Evolutionary conservation across 2,888 invertebrate genomes (phyloP).

Genomic region (Serripes groenlandicus): DNA sequence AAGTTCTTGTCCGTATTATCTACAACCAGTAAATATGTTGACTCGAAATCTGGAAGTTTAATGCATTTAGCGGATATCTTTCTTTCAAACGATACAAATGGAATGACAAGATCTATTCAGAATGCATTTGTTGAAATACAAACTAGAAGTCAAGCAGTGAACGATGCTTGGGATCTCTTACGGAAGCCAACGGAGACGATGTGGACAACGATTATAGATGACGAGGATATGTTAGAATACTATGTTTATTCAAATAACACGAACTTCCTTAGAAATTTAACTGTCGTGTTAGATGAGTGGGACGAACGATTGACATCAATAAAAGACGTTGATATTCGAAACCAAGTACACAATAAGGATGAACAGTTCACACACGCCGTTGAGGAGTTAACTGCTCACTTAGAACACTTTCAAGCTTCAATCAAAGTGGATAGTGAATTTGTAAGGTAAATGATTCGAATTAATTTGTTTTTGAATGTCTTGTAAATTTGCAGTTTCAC

Average conservation of each 20-base stretch:
- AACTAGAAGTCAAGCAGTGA: conserved; percentile 74
- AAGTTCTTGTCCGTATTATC: conserved; percentile 51
- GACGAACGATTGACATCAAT: conserved; percentile 31
- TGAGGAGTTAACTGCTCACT: conserved; percentile 59
- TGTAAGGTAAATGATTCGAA: no score
- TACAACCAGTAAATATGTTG: conserved; percentile 54
- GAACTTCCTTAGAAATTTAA: conserved; percentile 58
- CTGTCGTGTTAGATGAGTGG: conserved; percentile 54
- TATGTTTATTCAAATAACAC: conserved; percentile 70
- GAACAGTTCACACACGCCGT: conserved; percentile 66
- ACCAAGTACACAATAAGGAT: conserved; percentile 68
- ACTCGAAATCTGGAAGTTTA: conserved; percentile 57
- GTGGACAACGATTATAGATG: conserved; percentile 73
- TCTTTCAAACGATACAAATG: conserved; percentile 62
- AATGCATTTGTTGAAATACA: conserved; percentile 75
- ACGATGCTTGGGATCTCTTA: conserved; percentile 71
- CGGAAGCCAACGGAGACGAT: conserved; percentile 54
- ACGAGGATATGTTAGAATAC: conserved; percentile 73
- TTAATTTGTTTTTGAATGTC: no score
- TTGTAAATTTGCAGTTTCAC: not conserved
- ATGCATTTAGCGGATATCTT: conserved; percentile 64
- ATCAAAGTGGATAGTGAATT: conserved; percentile 72
- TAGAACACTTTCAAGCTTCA: conserved; percentile 60
- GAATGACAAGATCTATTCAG: conserved; percentile 60
- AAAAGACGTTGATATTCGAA: conserved; percentile 66